Evolutionary conservation across 2,888 invertebrate genomes (phyloP).

Genomic region (Epirrhoe alternata): DNA sequence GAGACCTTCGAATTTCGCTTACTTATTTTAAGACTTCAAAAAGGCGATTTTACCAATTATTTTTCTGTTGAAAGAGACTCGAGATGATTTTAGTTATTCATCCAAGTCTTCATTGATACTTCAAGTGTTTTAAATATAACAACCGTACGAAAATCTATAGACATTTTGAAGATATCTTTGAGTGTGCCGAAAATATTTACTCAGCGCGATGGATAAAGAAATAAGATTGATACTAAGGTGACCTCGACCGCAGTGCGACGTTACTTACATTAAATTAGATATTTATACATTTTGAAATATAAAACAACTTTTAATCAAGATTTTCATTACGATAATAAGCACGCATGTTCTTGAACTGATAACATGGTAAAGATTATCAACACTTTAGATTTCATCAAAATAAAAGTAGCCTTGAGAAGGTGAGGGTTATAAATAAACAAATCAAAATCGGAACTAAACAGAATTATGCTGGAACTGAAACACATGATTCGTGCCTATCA

Average conservation of each 20-base stretch:
- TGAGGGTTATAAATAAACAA: slow-evolving; percentile 10
- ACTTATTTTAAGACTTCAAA: too few relatives aligned
- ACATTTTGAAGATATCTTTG: background rate
- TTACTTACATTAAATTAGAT: background rate
- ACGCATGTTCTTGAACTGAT: slow-evolving; percentile 15
- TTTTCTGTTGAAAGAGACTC: too few relatives aligned
- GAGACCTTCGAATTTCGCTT: background rate
- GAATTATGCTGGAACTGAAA: background rate
- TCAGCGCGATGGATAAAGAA: slow-evolving; percentile 3
- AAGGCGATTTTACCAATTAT: too few relatives aligned
- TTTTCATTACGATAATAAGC: slow-evolving; percentile 6
- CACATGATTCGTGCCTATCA: background rate
- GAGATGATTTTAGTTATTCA: background rate
- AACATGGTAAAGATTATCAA: slow-evolving; percentile 19
- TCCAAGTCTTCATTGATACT: background rate
- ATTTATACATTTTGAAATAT: background rate
- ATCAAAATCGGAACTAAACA: background rate
- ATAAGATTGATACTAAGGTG: slow-evolving; percentile 14
- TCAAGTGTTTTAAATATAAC: background rate
- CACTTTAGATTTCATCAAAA: background rate
- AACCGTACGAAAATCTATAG: background rate
- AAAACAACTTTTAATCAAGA: slow-evolving; percentile 2
- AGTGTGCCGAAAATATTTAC: slow-evolving; percentile 12
- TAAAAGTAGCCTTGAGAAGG: slow-evolving; percentile 19
- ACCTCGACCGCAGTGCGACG: slow-evolving; percentile 19